phyloP scores from a whole-genome alignment of 2,888 invertebrate genomes.

The Sarcophaga variegata region DNA sequence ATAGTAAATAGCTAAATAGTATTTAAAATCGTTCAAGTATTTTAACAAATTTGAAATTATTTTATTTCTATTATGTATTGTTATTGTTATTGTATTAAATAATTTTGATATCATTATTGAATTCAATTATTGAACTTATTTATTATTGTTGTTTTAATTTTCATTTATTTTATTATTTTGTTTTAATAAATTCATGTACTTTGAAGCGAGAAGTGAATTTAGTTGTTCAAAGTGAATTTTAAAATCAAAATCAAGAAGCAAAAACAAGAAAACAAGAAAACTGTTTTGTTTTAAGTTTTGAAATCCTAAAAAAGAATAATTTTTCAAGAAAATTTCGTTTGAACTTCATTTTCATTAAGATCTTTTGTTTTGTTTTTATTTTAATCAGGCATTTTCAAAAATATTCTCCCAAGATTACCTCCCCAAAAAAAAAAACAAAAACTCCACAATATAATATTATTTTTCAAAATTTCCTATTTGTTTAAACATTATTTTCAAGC shows the following conservation, averaged over 20 bases:
- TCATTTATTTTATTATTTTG: too few species aligned
- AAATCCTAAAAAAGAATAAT: conserved; percentile 12
- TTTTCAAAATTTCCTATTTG: conserved; percentile 10
- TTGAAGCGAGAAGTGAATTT: too few species aligned
- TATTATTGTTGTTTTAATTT: too few species aligned
- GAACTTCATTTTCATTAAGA: conserved; percentile 59
- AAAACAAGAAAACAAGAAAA: not conserved
- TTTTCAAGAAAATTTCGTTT: conserved; percentile 33
- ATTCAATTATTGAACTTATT: too few species aligned
- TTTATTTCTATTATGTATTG: too few species aligned
- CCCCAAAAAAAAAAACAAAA: too few species aligned
- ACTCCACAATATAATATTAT: too few species aligned
- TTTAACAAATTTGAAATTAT: too few species aligned
- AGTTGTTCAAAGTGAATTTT: not conserved
- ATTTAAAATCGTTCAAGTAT: not conserved
- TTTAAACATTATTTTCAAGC: conserved; percentile 52
- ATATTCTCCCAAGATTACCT: too few species aligned
- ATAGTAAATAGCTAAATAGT: conserved; percentile 26
- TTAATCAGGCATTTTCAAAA: not conserved
- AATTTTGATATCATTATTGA: too few species aligned
- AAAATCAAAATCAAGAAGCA: not conserved
- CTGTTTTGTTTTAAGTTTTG: not conserved
- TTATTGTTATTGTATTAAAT: too few species aligned
- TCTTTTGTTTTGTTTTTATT: not conserved
- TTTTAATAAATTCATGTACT: too few species aligned